Percentiles rank a stretch among this genome's conserved stretches.
These are phyloP conservation scores for Micromussa lordhowensis DNA, from an alignment of 92 coral and sea anemone species.

Conservation along the genomic window DNA sequence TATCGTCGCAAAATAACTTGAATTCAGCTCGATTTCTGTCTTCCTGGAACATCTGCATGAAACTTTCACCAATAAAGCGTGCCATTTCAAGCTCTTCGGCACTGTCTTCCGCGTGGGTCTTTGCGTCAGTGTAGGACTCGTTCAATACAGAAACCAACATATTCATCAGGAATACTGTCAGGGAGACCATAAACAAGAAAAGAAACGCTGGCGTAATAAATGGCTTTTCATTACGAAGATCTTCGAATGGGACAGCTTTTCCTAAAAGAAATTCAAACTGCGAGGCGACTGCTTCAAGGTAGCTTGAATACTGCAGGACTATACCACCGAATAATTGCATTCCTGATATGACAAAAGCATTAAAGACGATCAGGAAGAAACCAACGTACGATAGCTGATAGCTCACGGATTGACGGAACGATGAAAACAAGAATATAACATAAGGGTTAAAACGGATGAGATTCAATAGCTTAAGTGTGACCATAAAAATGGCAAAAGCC, in stretches of 20 bases:
- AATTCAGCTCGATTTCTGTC: background rate
- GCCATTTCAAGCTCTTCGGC: slow-evolving; percentile 46
- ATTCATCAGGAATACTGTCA: slow-evolving; percentile 34
- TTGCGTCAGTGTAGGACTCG: slow-evolving; percentile 39
- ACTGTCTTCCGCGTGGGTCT: slow-evolving; percentile 14
- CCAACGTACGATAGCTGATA: slow-evolving; percentile 25
- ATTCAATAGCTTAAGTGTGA: slow-evolving; percentile 49
- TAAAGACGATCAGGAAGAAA: slow-evolving; percentile 20
- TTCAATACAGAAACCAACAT: slow-evolving; percentile 37
- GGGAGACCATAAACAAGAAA: slow-evolving; percentile 10
- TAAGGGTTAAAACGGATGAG: slow-evolving; percentile 60
- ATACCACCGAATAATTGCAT: slow-evolving; percentile 36
- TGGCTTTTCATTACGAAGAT: slow-evolving; percentile 22
- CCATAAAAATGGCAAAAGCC: slow-evolving; percentile 49
- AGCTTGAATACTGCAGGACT: slow-evolving; percentile 32
- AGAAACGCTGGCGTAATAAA: slow-evolving; percentile 32
- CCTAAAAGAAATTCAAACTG: slow-evolving; percentile 62
- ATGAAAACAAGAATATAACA: slow-evolving; percentile 45
- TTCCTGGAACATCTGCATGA: background rate
- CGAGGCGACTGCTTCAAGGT: slow-evolving; percentile 31
- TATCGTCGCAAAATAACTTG: background rate
- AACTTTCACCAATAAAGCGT: slow-evolving; percentile 18
- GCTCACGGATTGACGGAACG: slow-evolving; percentile 48
- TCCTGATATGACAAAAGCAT: slow-evolving; percentile 50
- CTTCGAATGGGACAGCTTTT: slow-evolving; percentile 51